Base-by-base conservation (phyloP, 2,113 vertebrate genomes). In the Saimiri boliviensis region DNA sequence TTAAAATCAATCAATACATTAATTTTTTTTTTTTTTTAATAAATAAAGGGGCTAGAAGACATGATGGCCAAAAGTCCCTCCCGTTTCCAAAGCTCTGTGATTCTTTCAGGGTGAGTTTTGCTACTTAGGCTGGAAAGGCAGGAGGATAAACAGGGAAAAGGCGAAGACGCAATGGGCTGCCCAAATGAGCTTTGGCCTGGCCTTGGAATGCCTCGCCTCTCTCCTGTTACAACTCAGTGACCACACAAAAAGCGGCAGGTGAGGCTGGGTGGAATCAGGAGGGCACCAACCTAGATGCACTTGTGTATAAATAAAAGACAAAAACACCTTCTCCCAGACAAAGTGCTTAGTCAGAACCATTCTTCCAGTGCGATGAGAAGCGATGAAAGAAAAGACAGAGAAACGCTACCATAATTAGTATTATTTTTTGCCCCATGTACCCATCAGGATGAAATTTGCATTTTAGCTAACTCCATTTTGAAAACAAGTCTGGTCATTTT, bases 401-500 rank as follows among this genome's bases (percentile, higher is more conserved):
- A 81, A 56, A 56, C 8, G 0, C 32, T 47, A 47, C 56, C 70
- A 12, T 37, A n/a, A 3, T 32, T 21, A 11, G 10, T 47, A 12
- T 47, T 47, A 4, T 42, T 42, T 84, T 37, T 32, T 40, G 8
- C 60, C 56, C 68, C 52, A 30, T 52, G 63, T 27, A 90, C 77
- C 47, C 40, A 47, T 52, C 49, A 60, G 49, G 35, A 54, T 32
- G 60, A 85, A 54, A 88, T 42, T 77, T 85, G 40, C 42, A 82
- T 86, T 89, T 93, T 58, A 85, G 63, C 71, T 35, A 87, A 79
- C 81, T 89, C 63, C 9, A 32, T 54, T 47, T 42, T 84, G 68
- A 86, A 92, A 92, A 94, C 47, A 84, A 95, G 81, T 84, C 49
- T 47, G 30, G 19, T 32, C 37, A 17, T 63, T 86, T 91, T 81